Evolutionary conservation across 2,888 invertebrate species (phyloP), one percentile per base, ranked within the genome.

Genomic region (Nymphalis urticae): DNA sequence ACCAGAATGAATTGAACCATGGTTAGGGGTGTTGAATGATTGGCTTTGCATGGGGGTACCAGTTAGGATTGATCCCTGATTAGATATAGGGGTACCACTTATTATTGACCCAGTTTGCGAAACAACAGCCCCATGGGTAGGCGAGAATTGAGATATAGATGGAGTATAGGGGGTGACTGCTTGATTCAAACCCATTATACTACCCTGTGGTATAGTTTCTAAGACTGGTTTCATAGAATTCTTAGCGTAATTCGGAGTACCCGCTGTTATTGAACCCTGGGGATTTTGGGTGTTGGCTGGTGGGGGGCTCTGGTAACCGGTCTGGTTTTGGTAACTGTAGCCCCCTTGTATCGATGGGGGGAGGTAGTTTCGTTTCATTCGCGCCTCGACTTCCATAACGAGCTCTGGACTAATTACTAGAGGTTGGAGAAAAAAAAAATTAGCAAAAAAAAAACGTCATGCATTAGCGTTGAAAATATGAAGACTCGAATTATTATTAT

Each of bases 401-500:
- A 97, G 94, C 87, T 97, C 97, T 75, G 97, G 97, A 86, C 97
- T 96, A 93, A 97, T 97, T 82, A 97, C 97, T 97, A 94, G n/a
- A 19, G 58, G 36, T 58, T 36, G 58, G 42, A 42, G 19, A 58
- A 58, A 58, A 54, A 58, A 21, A 58, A 58, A 58, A 58, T 58
- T 58, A 75, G 70, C 72, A 70, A 74, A 76, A 72, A 71, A 69
- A 70, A 73, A 79, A 82, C 79, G 77, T 62, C 75, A 74, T 70
- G 75, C 75, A 66, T 64, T 72, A 68, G 65, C 24, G 63, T 27
- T 32, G 27, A 24, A 48, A 13, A 58, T 58, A 19, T 42, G 58
- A 58, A 58, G 58, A 58, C 13, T 58, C 19, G 19, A 42, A 32
- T 27, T 27, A 5, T 27, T 24, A 24, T 27, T 32, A 32, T 32